A percentile compares a stretch with the other conserved stretches of the same genome.
These are phyloP conservation scores for Pegoplata infirma DNA, from an alignment of 2,888 invertebrate species.

Conservation along the genomic window DNA sequence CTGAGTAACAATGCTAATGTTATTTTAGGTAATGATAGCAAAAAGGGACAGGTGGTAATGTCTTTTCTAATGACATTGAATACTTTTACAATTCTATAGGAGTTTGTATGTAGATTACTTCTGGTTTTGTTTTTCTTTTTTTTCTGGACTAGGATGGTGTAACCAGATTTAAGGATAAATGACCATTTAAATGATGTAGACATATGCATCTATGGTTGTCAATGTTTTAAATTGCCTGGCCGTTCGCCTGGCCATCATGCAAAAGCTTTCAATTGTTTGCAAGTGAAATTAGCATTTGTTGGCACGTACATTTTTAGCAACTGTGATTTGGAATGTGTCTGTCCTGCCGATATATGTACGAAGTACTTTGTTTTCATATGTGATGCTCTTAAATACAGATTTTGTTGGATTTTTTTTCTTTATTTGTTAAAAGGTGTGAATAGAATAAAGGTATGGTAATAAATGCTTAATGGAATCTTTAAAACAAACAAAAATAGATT, in stretches of 20 bases:
- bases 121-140: neutral
- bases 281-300: conserved; percentile 57
- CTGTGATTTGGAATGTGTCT: conserved; percentile 24
- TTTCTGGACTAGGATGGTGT: neutral
- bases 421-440: conserved; percentile 36
- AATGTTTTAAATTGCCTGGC: neutral
- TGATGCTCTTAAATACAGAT: neutral
- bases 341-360: conserved; percentile 17
- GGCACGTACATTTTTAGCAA: conserved; percentile 42
- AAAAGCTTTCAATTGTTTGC: conserved; percentile 39
- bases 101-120: conserved; percentile 8
- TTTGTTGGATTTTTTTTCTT: neutral
- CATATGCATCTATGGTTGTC: conserved; percentile 14
- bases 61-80: conserved; percentile 44
- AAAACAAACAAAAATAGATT: neutral
- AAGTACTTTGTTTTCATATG: conserved; percentile 17
- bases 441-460: conserved; percentile 15
- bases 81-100: conserved; percentile 6
- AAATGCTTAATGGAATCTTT: conserved; percentile 47
- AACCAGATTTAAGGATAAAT: conserved; percentile 55
- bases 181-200: conserved; percentile 47
- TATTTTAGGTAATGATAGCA: conserved; percentile 36
- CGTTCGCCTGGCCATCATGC: neutral
- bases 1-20: conserved; percentile 28
- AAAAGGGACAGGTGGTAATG: conserved; percentile 31